Evolutionary conservation across 2,113 vertebrate genomes (phyloP).

Genomic region (Apistogramma diplotaenia): DNA sequence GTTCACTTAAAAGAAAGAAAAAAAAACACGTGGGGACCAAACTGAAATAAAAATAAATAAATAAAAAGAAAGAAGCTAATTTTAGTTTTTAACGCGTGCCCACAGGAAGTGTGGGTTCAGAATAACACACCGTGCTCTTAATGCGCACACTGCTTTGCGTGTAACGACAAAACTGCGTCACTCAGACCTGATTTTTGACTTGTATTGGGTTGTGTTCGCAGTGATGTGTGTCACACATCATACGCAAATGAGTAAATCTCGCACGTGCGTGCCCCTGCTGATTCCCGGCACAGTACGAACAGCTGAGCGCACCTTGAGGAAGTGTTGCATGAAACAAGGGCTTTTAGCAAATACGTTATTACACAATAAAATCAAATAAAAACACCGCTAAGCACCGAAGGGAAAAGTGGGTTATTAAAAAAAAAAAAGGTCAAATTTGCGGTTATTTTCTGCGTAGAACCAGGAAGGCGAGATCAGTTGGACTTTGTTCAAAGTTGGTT

Average conservation of each 20-base stretch:
- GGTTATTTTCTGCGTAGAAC: background rate
- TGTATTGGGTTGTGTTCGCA: background rate
- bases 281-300: background rate
- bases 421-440: background rate
- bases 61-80: background rate
- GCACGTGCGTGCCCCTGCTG: background rate
- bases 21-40: background rate
- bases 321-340: background rate
- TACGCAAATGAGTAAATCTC: background rate
- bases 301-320: background rate
- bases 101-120: background rate
- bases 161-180: background rate
- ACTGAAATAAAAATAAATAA: background rate
- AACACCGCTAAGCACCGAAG: background rate
- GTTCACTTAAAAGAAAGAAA: background rate
- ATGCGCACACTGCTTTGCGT: background rate
- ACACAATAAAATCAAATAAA: no score
- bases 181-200: background rate
- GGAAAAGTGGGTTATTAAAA: no score
- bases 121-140: rapidly evolving
- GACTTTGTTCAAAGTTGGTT: conserved; percentile 47
- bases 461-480: conserved; percentile 43
- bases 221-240: background rate
- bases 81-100: background rate
- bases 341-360: background rate